Base-by-base conservation (phyloP, 2,113 vertebrate species). In the Stigmatopora argus region DNA sequence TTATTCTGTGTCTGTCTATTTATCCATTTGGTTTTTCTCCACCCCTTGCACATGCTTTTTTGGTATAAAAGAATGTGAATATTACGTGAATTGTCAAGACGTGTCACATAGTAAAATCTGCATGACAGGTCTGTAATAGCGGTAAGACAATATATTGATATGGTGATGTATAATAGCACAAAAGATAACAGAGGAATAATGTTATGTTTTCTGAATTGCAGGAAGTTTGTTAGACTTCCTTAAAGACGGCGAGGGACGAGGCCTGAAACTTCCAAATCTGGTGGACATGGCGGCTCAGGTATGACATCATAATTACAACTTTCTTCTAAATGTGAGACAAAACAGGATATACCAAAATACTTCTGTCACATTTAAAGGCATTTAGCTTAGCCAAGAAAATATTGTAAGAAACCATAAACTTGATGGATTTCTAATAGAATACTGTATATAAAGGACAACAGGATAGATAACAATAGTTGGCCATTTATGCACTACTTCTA, bases 221-320 rank as follows among this genome's bases (percentile, higher is more conserved):
- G 97, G 97, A 65, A 99, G 96, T 83, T 93, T 99, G 88, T 92
- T 99, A 23, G 97, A 99, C 82, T 99, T 97, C 88, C 81, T 97
- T 19, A 97, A 97, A 82, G 95, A 97, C 12, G 94, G 95, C 61
- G 95, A 97, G 90, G 95, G 95, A 78, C 91, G 93, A 88, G 85
- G 92, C 45, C 87, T 99, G 87, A 99, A 99, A 83, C 86, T 99
- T 77, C 97, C 97, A 0, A 98, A 99, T 69, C 90, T 99, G n/a
- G 97, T 99, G 78, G 97, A 99, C 89, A 99, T 99, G 96, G 97
- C 97, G 0, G 95, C 96, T 72, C 97, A 99, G 96, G 97, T 98
- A 69, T 19, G 53, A 12, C 2, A 18, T 66, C n/a, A 26, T 23
- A 3, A 23, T 6, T 31, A n/a, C 34, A n/a, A 11, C 7, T 17